These are phyloP conservation scores for Petrocephalus sullivani DNA, from an alignment of 2,797 vertebrate species.

Conservation along the genomic window DNA sequence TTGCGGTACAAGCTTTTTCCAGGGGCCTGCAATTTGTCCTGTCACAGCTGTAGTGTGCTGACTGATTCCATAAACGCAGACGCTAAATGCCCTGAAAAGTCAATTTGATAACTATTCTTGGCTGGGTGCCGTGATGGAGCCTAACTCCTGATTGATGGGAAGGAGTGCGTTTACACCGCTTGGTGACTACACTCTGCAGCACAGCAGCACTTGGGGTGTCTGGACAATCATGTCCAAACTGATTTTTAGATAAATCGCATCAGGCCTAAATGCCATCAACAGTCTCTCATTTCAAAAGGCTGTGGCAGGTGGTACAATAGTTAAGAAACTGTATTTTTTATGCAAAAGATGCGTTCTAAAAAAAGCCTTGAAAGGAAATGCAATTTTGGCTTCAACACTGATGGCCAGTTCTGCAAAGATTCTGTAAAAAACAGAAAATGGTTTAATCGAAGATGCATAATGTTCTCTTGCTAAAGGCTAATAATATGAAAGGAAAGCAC, in stretches of 20 bases:
- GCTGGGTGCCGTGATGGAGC: background rate
- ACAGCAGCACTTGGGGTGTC: background rate
- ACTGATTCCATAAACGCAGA: constrained; percentile 8
- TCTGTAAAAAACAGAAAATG: background rate
- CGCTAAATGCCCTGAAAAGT: background rate
- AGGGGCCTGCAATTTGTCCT: constrained; percentile 15
- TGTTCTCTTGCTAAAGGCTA: background rate
- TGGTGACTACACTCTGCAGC: background rate
- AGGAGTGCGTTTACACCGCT: background rate
- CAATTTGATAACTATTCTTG: constrained; percentile 5
- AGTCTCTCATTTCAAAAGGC: background rate
- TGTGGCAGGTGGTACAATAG: background rate
- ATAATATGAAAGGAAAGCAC: background rate
- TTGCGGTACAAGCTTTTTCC: background rate
- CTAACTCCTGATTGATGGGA: background rate
- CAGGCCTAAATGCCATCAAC: background rate
- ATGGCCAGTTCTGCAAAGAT: background rate
- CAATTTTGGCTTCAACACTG: background rate
- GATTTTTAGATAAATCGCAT: background rate
- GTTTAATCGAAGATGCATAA: background rate
- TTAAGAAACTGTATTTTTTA: background rate
- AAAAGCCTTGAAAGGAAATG: background rate
- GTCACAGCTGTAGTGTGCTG: background rate
- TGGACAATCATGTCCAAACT: background rate
- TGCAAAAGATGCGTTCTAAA: background rate